Conservation (phyloP, 2,797 vertebrate species). For the Hydrophis major region DNA sequence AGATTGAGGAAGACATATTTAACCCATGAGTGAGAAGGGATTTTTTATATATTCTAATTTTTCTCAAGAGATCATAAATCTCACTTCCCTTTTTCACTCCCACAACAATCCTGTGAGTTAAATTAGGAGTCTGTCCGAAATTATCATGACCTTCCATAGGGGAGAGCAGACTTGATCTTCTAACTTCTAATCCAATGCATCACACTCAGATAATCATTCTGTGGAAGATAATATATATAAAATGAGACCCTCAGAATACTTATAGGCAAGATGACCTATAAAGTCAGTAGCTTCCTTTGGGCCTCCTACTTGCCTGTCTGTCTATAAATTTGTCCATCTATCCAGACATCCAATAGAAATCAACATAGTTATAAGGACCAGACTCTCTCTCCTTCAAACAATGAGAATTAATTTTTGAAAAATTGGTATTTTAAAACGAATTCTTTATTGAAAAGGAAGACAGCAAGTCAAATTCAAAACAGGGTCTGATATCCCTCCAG, state of each 20-base stretch:
- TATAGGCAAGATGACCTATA: not conserved
- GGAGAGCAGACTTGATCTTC: not conserved
- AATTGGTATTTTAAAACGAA: no score
- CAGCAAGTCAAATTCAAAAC: no score
- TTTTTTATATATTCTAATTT: not conserved
- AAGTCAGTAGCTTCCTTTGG: not conserved
- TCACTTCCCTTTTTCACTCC: not conserved
- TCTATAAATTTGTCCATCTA: not conserved
- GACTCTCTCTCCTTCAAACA: no score
- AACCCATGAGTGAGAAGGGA: no score
- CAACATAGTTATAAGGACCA: not conserved
- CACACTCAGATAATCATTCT: not conserved
- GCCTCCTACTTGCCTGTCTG: not conserved
- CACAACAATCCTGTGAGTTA: not conserved
- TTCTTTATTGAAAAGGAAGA: no score
- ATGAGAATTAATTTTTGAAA: no score
- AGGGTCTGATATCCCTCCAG: no score
- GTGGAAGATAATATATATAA: not conserved
- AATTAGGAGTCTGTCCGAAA: not conserved
- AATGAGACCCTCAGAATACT: not conserved
- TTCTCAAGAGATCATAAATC: not conserved
- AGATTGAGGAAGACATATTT: no score
- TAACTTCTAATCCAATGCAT: not conserved
- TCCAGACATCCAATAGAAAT: not conserved
- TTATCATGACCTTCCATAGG: not conserved